phyloP scores from a whole-genome alignment of 2,888 invertebrate species.

The Eupithecia dodoneata region DNA sequence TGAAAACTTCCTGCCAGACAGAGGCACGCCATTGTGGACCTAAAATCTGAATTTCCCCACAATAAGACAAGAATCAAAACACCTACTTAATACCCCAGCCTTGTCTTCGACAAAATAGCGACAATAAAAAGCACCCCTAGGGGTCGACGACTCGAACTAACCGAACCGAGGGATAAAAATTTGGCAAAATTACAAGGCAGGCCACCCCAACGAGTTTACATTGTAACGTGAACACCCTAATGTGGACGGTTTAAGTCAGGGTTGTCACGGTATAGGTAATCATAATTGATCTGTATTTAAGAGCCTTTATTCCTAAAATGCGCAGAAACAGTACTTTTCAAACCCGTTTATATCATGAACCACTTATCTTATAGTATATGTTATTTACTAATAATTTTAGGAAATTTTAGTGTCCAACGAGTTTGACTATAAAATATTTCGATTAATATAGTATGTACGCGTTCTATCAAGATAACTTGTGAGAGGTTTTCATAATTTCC shows the following conservation, averaged over 20 bases:
- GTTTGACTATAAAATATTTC: too few species aligned
- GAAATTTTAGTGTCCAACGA: too few species aligned
- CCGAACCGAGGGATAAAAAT: conserved; percentile 77
- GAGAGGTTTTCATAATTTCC: too few species aligned
- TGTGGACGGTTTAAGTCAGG: conserved; percentile 76
- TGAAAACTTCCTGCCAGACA: background rate
- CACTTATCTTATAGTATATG: too few species aligned
- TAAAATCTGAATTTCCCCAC: conserved; percentile 28
- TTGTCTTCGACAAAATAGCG: conserved; percentile 60
- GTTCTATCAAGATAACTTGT: too few species aligned
- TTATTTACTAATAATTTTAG: too few species aligned
- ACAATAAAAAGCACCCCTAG: conserved; percentile 63
- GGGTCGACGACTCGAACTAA: conserved; percentile 59
- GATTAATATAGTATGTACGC: too few species aligned
- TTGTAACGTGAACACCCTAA: conserved; percentile 83
- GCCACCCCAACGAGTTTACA: conserved; percentile 78
- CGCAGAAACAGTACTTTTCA: too few species aligned
- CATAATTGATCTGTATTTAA: conserved; percentile 13
- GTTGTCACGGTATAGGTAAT: conserved; percentile 53
- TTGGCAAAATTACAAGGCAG: conserved; percentile 81
- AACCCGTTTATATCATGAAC: too few species aligned
- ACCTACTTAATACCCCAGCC: conserved; percentile 65
- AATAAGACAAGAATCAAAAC: conserved; percentile 60
- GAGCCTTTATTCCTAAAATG: too few species aligned
- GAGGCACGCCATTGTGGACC: background rate